Base-by-base conservation (phyloP, 2,113 vertebrate genomes). In the Gasterosteus aculeatus region DNA sequence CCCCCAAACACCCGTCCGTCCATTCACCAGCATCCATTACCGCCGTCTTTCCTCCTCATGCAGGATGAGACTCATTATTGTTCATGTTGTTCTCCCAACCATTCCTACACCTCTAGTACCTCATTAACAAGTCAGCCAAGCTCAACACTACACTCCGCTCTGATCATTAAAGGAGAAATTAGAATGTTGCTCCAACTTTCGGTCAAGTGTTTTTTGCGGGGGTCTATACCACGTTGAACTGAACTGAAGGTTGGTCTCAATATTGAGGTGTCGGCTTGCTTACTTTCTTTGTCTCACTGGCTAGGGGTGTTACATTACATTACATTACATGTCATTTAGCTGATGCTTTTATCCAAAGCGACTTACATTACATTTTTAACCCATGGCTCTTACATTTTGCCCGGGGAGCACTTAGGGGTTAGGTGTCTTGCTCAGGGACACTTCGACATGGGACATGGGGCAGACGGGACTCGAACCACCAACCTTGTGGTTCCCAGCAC, bases 131-230 rank as follows among this genome's bases (percentile, higher is more conserved):
- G 83, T 81, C 54, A 63, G n/a, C 35, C 1, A 18, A 85, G 64
- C 58, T 39, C 57, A 2, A 41, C 61, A 46, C 56, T 11, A 10
- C 78, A 71, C 81, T 85, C 51, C 10, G 49, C 74, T 80, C 82
- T 57, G 84, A 87, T 87, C 56, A 85, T 90, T 82, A 82, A 73
- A 86, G 60, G 67, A 65, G 69, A 75, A 84, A 84, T 84, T 87
- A 41, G 53, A 81, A 56, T 65, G 67, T 78, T 60, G 44, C 70
- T 77, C 33, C 75, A 75, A 71, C 69, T 72, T 54, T 58, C 1
- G 61, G 75, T 85, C 83, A 80, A 83, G 63, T 69, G 47, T 44
- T 70, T 44, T 70, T 74, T 68, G 65, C 66, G 56, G 66, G 47
- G 54, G 66, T 83, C 39, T 6, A 31, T 73, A 85, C 78, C 81